Evolutionary conservation across 1,140 invertebrate genomes (phyloP), one percentile per base, ranked within the genome.

Genomic region (Antheraea pernyi): DNA sequence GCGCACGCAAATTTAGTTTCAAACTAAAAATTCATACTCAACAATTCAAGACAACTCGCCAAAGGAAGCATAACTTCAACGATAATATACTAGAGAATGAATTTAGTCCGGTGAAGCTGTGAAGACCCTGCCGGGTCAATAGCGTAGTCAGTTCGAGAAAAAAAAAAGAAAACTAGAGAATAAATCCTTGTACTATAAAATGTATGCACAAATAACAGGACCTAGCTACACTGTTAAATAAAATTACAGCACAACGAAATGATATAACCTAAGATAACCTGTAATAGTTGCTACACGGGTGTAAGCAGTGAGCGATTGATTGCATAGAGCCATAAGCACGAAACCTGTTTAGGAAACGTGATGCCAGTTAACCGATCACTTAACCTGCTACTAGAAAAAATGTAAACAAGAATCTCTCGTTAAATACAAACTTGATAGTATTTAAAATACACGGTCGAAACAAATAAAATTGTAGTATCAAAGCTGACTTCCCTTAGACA

Each of bases 251-350:
- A 53, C 9, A 53, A 53, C 46, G 13, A 53, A 53, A 53, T 53
- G 46, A 53, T 53, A 53, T 53, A 53, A 53, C 46, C 46, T 53
- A 53, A 53, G 46, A 53, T 53, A 53, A 53, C 46, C 46, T 53
- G 46, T 53, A 16, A 53, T 53, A 53, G 46, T 53, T 53, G 13
- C 11, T 16, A 16, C 11, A 53, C 16, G 16, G 46, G 11, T n/a
- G n/a, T 53, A 53, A 53, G 46, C 46, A 53, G 16, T 53, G 46
- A 53, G 16, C 46, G 46, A 53, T 53, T 53, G 46, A 53, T 53
- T 53, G 46, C 46, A 53, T 53, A 16, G n/a, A n/a, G 13, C 11
- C 16, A 53, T 53, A 53, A 53, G 16, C 46, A n/a, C 5, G 13
- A 53, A 53, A 53, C 46, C 46, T 53, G 46, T n/a, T 53, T 13